phyloP scores from a whole-genome alignment of 2,797 vertebrate genomes.

The Enoplosus armatus region DNA sequence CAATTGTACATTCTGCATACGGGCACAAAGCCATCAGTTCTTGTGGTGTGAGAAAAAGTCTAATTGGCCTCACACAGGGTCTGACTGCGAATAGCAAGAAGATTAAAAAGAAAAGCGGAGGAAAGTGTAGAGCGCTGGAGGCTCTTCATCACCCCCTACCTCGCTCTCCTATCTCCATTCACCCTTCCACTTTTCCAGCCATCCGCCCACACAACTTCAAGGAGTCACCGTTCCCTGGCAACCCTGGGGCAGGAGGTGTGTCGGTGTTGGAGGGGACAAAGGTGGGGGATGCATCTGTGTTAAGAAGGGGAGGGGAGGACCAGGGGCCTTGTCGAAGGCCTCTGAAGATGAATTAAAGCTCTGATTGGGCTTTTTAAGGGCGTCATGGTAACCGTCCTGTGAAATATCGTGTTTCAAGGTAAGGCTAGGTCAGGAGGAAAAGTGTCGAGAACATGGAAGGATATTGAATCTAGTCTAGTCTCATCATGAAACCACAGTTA shows the following conservation, averaged over 20 bases:
- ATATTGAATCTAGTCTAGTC: background rate
- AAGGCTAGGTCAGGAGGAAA: background rate
- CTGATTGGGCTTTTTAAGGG: constrained; percentile 14
- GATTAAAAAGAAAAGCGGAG: constrained; percentile 40
- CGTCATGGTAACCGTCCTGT: constrained; percentile 25
- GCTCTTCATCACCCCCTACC: constrained; percentile 43
- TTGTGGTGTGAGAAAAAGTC: constrained; percentile 11
- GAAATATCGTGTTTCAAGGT: background rate
- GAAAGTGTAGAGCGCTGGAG: constrained; percentile 16
- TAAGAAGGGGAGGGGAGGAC: background rate
- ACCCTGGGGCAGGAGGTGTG: constrained; percentile 26
- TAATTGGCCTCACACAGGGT: constrained; percentile 51
- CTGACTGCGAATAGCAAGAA: constrained; percentile 30
- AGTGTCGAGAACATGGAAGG: background rate
- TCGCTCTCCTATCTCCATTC: constrained; percentile 35
- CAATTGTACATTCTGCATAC: background rate
- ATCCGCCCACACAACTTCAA: constrained; percentile 48
- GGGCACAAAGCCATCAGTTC: constrained; percentile 25
- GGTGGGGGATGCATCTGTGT: constrained; percentile 8
- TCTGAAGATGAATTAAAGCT: constrained; percentile 20
- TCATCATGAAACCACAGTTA: background rate
- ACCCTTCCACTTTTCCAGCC: constrained; percentile 46
- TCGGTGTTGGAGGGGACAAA: background rate
- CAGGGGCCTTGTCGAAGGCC: background rate
- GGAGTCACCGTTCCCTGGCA: constrained; percentile 65